Evolutionary conservation across 2,797 vertebrate genomes (phyloP), one percentile per base, ranked within the genome.

Genomic region (Cynopterus sphinx): DNA sequence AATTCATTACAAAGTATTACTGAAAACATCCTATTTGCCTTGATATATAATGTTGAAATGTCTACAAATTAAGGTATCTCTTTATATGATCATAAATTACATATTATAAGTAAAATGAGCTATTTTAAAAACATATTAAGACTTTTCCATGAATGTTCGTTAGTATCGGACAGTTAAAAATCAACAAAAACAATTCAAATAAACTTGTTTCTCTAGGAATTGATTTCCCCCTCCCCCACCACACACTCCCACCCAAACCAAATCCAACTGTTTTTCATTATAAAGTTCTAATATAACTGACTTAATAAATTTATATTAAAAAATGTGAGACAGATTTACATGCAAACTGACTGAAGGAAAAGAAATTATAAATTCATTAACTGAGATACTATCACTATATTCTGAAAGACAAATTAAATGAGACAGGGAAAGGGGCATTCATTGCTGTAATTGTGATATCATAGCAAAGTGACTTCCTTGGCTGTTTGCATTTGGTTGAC

Each of bases 211-310:
- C 39, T n/a, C 9, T 88, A 82, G 46, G 55, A 83, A 93, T 16
- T 51, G 11, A 82, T 63, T 88, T 36, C n/a, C 21, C 26, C 26
- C 36, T 73, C 43, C 17, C 5, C 24, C 3, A 28, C 7, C 12
- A 49, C 19, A 65, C 31, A 70, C 19, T 39, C 59, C 31, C 19
- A 73, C 17, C 24, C 51, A 94, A 16, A 53, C 49, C 53, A 33
- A n/a, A 90, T 59, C 39, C 77, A 75, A 51, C 53, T 24, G 49
- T 77, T 97, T 97, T 97, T 97, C 85, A 28, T 31, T 33, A 82
- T 61, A 93, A 89, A 96, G 96, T 98, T 95, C 93, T 98, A 97
- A 98, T 95, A 94, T 83, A 97, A 71, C 82, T 95, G 81, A 95
- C 95, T 87, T 97, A 97, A 97, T 94, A 82, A 82, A 79, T 95